Conservation (phyloP, 2,797 vertebrate species). For the Lophotriccus pileatus region DNA sequence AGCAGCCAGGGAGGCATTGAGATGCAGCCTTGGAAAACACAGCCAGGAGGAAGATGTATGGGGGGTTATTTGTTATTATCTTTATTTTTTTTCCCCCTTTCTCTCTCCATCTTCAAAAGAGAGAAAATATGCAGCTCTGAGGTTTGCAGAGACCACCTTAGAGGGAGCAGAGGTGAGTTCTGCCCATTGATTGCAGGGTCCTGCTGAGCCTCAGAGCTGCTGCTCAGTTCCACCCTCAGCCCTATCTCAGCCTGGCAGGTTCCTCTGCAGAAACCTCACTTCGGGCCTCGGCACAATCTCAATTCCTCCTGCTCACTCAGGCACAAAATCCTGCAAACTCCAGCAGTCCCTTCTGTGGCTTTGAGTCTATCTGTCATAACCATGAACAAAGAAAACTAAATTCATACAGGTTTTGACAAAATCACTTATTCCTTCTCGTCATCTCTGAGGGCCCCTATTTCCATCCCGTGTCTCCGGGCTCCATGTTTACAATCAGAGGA, state of each 20-base stretch:
- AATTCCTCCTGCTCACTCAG: conserved; percentile 6
- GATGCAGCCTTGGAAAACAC: not conserved
- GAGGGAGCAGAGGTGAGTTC: not conserved
- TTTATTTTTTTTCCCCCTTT: not conserved
- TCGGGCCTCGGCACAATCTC: not conserved
- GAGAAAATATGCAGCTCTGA: not conserved
- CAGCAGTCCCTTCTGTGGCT: not conserved
- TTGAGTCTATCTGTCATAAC: not conserved
- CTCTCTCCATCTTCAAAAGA: not conserved
- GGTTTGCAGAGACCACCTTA: not conserved
- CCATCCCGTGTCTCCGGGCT: not conserved
- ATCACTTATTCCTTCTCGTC: not conserved
- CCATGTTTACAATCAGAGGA: not conserved
- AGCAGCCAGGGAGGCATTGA: not conserved
- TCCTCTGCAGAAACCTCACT: not conserved
- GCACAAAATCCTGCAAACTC: not conserved
- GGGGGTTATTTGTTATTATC: not conserved
- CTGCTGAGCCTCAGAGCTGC: accelerated
- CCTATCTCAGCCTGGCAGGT: not conserved
- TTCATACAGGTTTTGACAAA: not conserved
- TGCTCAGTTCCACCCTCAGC: not conserved
- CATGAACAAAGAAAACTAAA: not conserved
- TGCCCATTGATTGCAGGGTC: not conserved
- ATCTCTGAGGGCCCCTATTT: not conserved
- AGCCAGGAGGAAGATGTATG: not conserved